Conservation (phyloP, 1,140 invertebrate genomes). For the Rhopalosiphum maidis region DNA sequence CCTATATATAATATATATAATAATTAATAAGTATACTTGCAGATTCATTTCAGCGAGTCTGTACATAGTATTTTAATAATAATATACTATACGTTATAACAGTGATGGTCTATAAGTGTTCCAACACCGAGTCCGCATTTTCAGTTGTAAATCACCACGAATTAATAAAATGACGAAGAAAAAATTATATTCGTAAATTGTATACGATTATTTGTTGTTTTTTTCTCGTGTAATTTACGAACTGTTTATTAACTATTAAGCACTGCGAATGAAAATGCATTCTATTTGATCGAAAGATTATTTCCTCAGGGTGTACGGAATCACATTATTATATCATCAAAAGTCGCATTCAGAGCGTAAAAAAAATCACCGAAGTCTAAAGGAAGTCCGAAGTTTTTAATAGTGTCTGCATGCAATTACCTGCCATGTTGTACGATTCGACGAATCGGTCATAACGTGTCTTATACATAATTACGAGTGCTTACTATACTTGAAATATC, state of each 20-base stretch:
- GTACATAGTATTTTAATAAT: background rate
- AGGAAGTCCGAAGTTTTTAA: background rate
- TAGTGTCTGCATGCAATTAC: background rate
- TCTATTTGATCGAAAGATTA: background rate
- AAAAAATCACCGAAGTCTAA: background rate
- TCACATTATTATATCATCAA: background rate
- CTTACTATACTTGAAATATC: background rate
- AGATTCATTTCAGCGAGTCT: background rate
- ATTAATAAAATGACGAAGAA: background rate
- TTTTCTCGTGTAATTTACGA: background rate
- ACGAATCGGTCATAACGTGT: background rate
- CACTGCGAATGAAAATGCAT: background rate
- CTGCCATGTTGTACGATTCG: too few species aligned
- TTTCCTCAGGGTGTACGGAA: background rate
- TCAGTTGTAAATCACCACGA: background rate
- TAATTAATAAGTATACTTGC: background rate
- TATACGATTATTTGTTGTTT: background rate
- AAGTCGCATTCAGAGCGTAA: background rate
- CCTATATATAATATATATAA: background rate
- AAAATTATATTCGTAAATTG: background rate
- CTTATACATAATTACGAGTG: background rate
- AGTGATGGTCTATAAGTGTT: background rate
- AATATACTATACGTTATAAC: background rate
- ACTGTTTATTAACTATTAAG: background rate
- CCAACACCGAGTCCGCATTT: background rate